Evolutionary conservation across 2,113 vertebrate genomes (phyloP).

Genomic region (Tragelaphus imberbis): DNA sequence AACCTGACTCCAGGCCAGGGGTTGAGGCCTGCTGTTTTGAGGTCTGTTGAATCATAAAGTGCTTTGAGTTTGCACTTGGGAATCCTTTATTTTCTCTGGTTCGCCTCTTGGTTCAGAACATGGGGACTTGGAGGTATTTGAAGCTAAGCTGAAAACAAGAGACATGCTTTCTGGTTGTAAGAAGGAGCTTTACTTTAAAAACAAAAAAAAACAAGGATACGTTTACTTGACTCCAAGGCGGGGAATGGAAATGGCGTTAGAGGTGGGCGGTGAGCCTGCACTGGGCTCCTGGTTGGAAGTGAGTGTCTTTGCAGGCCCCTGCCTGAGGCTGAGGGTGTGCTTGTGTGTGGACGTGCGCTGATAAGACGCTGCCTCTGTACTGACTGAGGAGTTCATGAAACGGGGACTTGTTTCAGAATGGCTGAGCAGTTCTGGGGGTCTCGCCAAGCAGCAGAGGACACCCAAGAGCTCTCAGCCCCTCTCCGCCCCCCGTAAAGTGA

Average conservation of each 20-base stretch:
- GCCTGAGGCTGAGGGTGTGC: neutral
- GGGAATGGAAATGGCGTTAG: neutral
- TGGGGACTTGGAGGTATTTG: neutral
- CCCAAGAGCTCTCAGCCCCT: neutral
- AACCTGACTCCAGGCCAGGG: fast-evolving
- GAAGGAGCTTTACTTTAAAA: neutral
- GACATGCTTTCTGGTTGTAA: neutral
- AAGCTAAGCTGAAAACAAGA: neutral
- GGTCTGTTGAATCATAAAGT: neutral
- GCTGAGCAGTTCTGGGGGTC: neutral
- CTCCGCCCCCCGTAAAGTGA: neutral
- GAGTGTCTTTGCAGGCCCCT: neutral
- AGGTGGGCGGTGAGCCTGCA: neutral
- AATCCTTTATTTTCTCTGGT: neutral
- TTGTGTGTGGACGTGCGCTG: fast-evolving
- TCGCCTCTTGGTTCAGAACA: neutral
- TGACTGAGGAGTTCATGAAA: fast-evolving
- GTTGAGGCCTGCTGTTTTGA: neutral
- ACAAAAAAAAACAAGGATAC: neutral
- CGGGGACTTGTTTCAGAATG: no score
- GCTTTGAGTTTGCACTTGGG: neutral
- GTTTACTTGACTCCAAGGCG: neutral
- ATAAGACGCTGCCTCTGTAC: neutral
- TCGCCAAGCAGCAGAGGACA: neutral
- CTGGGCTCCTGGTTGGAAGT: neutral